These are phyloP conservation scores for Rallus limicola DNA, from an alignment of 2,113 vertebrate species.

Conservation along the genomic window DNA sequence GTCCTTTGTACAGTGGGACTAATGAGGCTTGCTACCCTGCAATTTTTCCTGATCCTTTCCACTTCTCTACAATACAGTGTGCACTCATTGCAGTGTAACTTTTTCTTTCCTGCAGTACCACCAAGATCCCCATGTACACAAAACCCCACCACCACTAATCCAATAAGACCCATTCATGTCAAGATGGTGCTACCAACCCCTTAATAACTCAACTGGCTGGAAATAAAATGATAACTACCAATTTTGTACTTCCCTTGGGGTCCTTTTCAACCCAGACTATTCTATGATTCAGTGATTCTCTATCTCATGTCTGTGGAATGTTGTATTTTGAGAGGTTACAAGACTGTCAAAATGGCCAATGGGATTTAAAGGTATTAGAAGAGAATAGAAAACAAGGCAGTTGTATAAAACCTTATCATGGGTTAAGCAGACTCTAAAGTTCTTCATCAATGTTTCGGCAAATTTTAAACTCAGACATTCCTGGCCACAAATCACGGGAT, in stretches of 20 bases:
- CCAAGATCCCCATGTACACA: rapidly evolving
- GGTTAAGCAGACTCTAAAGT: not conserved
- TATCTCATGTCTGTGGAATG: not conserved
- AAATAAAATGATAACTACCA: not conserved
- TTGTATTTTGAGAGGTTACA: not conserved
- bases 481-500: not conserved
- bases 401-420: not conserved
- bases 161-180: rapidly evolving
- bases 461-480: not conserved
- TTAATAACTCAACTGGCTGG: not conserved
- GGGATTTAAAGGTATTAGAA: not conserved
- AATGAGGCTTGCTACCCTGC: not conserved
- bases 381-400: not conserved
- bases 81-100: rapidly evolving
- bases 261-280: too few species aligned
- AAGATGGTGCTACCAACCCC: not conserved
- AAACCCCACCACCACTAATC: not conserved
- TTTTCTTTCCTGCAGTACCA: not conserved
- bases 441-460: not conserved
- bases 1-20: not conserved
- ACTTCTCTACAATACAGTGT: not conserved
- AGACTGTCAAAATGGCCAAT: not conserved
- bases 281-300: too few species aligned
- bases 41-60: not conserved
- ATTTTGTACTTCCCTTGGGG: not conserved